Conservation (phyloP, 2,797 vertebrate species). For the Coregonus sp. region DNA sequence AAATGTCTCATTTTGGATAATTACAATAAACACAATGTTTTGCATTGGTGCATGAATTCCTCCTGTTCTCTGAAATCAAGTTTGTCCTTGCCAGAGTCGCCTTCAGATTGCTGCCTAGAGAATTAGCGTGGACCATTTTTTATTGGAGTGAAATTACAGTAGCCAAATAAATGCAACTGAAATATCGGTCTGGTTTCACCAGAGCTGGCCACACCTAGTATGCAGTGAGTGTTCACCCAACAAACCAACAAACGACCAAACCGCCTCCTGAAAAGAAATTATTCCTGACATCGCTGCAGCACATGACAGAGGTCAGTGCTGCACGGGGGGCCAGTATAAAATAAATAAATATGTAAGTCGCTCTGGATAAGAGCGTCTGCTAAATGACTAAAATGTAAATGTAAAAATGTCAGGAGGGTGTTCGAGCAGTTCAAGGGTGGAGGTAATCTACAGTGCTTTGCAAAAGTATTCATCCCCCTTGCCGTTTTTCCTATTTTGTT, state of each 20-base stretch:
- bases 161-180: slow-evolving; percentile 34
- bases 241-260: slow-evolving; percentile 31
- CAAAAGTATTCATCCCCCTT: no score
- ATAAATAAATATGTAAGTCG: no score
- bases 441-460: no score
- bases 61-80: background rate
- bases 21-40: no score
- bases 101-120: background rate
- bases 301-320: slow-evolving; percentile 64
- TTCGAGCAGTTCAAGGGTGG: slow-evolving; percentile 55
- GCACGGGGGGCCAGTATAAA: no score
- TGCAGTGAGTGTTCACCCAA: slow-evolving; percentile 41
- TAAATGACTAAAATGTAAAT: no score
- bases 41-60: no score
- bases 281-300: slow-evolving; percentile 49
- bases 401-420: slow-evolving; percentile 55
- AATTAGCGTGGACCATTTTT: background rate
- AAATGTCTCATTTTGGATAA: background rate
- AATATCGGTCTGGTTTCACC: background rate
- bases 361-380: no score
- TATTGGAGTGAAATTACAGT: slow-evolving; percentile 2
- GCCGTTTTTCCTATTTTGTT: no score
- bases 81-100: background rate
- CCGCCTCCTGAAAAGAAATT: slow-evolving; percentile 53
- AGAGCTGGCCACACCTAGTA: slow-evolving; percentile 34